Percentiles rank a stretch among this genome's conserved stretches.
Evolutionary conservation across 2,113 vertebrate species (phyloP).

Genomic region (Excalfactoria chinensis): DNA sequence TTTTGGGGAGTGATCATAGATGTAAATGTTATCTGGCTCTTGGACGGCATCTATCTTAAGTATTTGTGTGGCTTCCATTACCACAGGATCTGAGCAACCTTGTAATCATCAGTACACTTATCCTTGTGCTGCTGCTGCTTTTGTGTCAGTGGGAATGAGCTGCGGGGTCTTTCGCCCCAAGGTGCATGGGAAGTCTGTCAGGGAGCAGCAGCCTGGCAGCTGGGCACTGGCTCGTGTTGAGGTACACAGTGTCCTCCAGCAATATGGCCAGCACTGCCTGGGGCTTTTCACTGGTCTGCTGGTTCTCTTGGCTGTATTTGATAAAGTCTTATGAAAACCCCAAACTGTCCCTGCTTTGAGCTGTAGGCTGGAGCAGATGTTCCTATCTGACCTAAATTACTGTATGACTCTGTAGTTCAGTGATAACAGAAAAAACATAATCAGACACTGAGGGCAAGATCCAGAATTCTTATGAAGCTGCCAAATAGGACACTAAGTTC

Average conservation of each 20-base stretch:
- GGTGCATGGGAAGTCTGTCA: neutral
- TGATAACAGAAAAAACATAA: neutral
- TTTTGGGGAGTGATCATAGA: neutral
- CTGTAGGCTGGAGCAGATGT: neutral
- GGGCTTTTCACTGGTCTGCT: neutral
- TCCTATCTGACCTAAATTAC: neutral
- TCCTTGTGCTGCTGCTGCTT: neutral
- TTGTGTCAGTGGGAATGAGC: neutral
- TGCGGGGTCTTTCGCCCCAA: neutral
- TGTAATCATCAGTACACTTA: neutral
- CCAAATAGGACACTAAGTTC: neutral
- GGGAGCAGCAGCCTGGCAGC: neutral
- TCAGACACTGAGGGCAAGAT: neutral
- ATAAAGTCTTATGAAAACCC: neutral
- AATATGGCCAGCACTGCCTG: neutral
- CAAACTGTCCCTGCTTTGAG: neutral
- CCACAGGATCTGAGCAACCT: neutral
- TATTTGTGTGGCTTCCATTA: neutral
- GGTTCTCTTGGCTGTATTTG: neutral
- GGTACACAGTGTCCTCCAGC: fast-evolving
- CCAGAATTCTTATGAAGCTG: neutral
- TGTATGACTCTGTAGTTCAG: neutral
- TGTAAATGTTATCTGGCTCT: neutral
- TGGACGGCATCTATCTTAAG: neutral
- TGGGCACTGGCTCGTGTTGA: neutral